Evolutionary conservation across 2,888 invertebrate species (phyloP), one percentile per base, ranked within the genome.

Genomic region (Nemotelus pantherinus): DNA sequence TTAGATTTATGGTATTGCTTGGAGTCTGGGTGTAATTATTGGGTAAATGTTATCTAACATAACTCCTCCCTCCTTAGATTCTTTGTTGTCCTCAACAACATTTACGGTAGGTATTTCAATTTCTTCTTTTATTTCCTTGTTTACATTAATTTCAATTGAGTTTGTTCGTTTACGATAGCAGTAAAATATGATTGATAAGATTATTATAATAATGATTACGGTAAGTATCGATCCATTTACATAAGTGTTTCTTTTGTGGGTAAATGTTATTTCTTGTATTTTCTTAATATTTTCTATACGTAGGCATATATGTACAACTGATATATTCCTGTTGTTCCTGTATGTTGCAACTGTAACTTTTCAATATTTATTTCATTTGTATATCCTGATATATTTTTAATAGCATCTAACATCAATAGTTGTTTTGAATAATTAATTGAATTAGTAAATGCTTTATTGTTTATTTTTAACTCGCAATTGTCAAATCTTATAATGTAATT

Each of bases 401-500:
- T 41, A 9, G 64, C 3, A 9, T 64, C 43, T 44, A 64, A 64
- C 1, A 43, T 64, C n/a, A 64, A n/a, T 64, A 64, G 2, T 64
- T 64, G 64, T 7, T 64, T 4, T 9, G 43, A 64, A 10, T 64
- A 7, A 4, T 64, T 64, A 41, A 64, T 43, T 5, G 39, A 9
- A 43, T 64, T 64, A 41, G 44, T 64, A 44, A 41, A 41, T 64
- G 6, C 9, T 41, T 41, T 64, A 44, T 64, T 64, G 3, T 39
- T 6, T 41, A 64, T 39, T 5, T 9, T 3, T 64, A 64, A 9
- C 7, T 64, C 43, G n/a, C 64, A 64, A 43, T 64, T 64, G 9
- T 5, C 7, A 43, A 64, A 41, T 41, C 64, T 64, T 64, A 64
- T 64, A n/a, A 64, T 64, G n/a, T 64, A 64, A 7, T 4, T 64